Base-by-base conservation (phyloP, 2,888 invertebrate species). In the Melinopterus prodromus region DNA sequence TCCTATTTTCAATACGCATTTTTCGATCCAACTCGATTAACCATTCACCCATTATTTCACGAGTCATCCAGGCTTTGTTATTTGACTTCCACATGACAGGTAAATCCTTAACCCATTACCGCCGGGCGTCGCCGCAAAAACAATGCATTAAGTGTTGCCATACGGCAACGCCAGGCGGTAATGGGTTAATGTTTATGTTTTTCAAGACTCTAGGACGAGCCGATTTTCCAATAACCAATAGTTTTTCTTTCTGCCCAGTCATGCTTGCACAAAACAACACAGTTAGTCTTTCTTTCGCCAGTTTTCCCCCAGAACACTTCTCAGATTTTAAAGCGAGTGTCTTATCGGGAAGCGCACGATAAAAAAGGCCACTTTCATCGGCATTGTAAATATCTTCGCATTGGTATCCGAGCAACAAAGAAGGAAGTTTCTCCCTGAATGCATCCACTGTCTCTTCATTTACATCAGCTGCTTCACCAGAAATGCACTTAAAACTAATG, bases 301-400 rank as follows among this genome's bases (percentile, higher is more conserved):
- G 37, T 81, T 86, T 86, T n/a, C 85, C 86, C 75, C 84, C 85
- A 15, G 76, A 16, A 78, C 84, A 86, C 80, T 83, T 83, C 76
- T 85, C 84, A 71, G 76, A 79, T 83, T 84, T 86, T 6, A 85
- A 81, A 12, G 83, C 80, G 69, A 85, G 74, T 16, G 79, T 79
- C 84, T 86, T 86, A 71, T 84, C 79, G 26, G 85, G 85, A 77
- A 86, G 80, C 38, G 83, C 83, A 76, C 84, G 80, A 79, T n/a
- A 85, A 86, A 82, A 85, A 86, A 86, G 78, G 5, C 83, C 85
- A 72, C 83, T 85, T 83, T 86, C 86, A 82, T 86, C 85, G 38
- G 83, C 82, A 72, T 83, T 82, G 77, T 81, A 84, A 6, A n/a
- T n/a, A 78, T 84, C 83, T 71, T 81, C 79, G 38, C 80, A 75